Percentiles rank a stretch among this genome's conserved stretches.
These are phyloP conservation scores for Syngnathus scovelli DNA, from an alignment of 2,113 vertebrate species.

Conservation along the genomic window DNA sequence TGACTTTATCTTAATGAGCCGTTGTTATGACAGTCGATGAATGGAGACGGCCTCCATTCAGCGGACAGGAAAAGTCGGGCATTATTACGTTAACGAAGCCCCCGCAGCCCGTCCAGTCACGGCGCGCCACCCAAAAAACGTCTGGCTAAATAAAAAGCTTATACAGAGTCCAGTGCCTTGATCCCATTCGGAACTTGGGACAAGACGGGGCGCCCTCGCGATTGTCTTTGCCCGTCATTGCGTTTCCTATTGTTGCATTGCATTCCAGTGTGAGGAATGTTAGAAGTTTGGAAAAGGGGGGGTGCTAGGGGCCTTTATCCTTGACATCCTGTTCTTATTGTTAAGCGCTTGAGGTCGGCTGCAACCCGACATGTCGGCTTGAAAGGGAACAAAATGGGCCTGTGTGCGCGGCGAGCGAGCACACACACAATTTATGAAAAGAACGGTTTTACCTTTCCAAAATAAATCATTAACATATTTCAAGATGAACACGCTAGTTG, in stretches of 20 bases:
- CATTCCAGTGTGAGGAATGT: conserved; percentile 43
- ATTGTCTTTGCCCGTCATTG: conserved; percentile 41
- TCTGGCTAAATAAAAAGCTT: conserved; percentile 3
- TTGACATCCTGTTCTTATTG: conserved; percentile 55
- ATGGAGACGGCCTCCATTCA: conserved; percentile 49
- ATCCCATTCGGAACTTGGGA: conserved; percentile 24
- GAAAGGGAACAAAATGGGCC: conserved; percentile 46
- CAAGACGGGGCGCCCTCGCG: conserved; percentile 9
- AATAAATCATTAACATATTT: conserved; percentile 4
- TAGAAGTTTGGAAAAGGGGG: conserved; percentile 2
- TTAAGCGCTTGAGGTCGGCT: conserved; percentile 39
- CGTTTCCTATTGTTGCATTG: conserved; percentile 41
- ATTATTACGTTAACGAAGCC: conserved; percentile 35
- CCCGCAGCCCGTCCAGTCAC: conserved; percentile 15
- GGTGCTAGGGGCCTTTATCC: conserved; percentile 14
- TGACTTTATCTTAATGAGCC: conserved; percentile 68
- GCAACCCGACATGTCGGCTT: conserved; percentile 40
- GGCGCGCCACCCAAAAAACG: neutral
- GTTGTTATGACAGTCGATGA: conserved; percentile 53
- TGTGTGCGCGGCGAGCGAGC: conserved; percentile 18
- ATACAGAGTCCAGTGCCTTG: conserved; percentile 7
- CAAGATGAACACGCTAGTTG: neutral
- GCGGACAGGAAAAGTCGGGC: conserved; percentile 32
- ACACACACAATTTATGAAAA: neutral
- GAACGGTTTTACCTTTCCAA: neutral